Evolutionary conservation across 1,140 invertebrate genomes (phyloP).

Genomic region (honey bee (Apis mellifera)): Amel_HAv3.1 CM009937.2:5270001-5270500

Average conservation of each 20-base stretch:
- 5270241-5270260: constrained; percentile 21
- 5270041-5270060: background rate
- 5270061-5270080: background rate
- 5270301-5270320: constrained; percentile 55
- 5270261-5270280: constrained; percentile 49
- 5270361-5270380: constrained; percentile 8
- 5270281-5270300: constrained; percentile 56
- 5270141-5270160: background rate
- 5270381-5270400: background rate
- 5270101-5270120: background rate
- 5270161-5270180: background rate
- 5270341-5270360: constrained; percentile 33
- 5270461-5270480: constrained; percentile 11
- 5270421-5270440: background rate
- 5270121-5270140: background rate
- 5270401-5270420: constrained; percentile 12
- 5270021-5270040: background rate
- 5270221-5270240: constrained; percentile 27
- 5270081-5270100: background rate
- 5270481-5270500: constrained; percentile 16
- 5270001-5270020: no score
- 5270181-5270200: background rate
- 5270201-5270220: constrained; percentile 12
- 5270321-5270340: constrained; percentile 51
- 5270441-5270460: constrained; percentile 8